Conservation (phyloP, 2,113 vertebrate genomes). For the Neoarius graeffei region DNA sequence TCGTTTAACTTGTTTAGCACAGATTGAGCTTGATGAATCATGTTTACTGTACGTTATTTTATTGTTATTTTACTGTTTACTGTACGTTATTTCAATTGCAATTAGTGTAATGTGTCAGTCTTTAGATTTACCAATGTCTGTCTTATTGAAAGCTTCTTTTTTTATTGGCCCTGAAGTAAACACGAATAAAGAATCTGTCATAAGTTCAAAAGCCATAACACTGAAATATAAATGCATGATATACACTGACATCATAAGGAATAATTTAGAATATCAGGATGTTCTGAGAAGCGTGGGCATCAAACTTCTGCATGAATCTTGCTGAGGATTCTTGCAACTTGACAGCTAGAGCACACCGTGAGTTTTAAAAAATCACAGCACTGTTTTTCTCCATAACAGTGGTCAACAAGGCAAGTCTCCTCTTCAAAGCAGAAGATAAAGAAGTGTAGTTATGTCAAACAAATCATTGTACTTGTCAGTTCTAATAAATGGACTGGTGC, state of each 20-base stretch:
- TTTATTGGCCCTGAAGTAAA: constrained; percentile 19
- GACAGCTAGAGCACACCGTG: not conserved
- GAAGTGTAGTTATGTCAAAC: constrained; percentile 38
- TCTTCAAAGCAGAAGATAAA: constrained; percentile 33
- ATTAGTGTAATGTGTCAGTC: not conserved
- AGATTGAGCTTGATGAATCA: not conserved
- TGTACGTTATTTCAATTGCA: not conserved
- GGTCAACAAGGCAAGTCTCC: not conserved
- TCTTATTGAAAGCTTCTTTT: not conserved
- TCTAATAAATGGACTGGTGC: constrained; percentile 44
- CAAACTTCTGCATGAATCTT: constrained; percentile 9
- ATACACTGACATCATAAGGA: constrained; percentile 8
- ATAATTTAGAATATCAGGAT: constrained; percentile 30
- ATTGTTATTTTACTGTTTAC: not conserved
- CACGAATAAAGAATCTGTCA: not conserved
- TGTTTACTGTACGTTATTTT: no score
- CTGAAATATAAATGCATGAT: not conserved
- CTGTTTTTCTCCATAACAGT: not conserved
- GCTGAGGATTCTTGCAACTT: not conserved
- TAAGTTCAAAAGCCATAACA: not conserved
- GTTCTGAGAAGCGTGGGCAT: not conserved
- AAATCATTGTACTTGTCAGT: constrained; percentile 52
- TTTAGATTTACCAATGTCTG: not conserved
- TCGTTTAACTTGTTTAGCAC: not conserved
- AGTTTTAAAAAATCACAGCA: not conserved